Conservation (phyloP, 2,888 invertebrate species). For the Drosophila siamana region DNA sequence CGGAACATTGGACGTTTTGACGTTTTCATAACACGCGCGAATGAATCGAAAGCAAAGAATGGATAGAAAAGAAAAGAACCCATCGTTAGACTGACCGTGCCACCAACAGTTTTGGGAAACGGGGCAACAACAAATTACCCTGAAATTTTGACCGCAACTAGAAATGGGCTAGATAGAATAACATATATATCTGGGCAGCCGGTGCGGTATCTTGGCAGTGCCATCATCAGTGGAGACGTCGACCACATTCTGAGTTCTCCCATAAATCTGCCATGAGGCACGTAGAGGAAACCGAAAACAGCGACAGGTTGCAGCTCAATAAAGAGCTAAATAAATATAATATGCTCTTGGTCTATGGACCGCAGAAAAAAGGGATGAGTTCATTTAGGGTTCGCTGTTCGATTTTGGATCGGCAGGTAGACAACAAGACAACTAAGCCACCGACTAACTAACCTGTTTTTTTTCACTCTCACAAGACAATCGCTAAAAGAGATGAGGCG, state of each 20-base stretch:
- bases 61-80: constrained; percentile 24
- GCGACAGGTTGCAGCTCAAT: constrained; percentile 78
- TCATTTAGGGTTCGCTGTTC: constrained; percentile 63
- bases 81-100: constrained; percentile 30
- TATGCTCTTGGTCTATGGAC: constrained; percentile 54
- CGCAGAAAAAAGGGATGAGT: constrained; percentile 66
- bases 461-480: constrained; percentile 18
- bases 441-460: constrained; percentile 49
- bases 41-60: constrained; percentile 38
- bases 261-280: constrained; percentile 73
- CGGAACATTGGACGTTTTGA: constrained; percentile 47
- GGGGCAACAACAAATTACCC: constrained; percentile 71
- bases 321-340: constrained; percentile 62
- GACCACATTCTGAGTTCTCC: constrained; percentile 55
- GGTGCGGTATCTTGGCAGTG: constrained; percentile 50
- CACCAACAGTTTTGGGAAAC: constrained; percentile 69
- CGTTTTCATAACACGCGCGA: constrained; percentile 80
- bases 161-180: constrained; percentile 16
- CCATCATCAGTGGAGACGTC: constrained; percentile 49
- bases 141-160: constrained; percentile 58
- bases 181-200: constrained; percentile 6
- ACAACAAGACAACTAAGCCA: constrained; percentile 1
- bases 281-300: constrained; percentile 33
- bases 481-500: constrained; percentile 23
- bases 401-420: constrained; percentile 50